These are phyloP conservation scores for Euspilapteryx auroguttella DNA, from an alignment of 2,888 invertebrate species.

Conservation along the genomic window DNA sequence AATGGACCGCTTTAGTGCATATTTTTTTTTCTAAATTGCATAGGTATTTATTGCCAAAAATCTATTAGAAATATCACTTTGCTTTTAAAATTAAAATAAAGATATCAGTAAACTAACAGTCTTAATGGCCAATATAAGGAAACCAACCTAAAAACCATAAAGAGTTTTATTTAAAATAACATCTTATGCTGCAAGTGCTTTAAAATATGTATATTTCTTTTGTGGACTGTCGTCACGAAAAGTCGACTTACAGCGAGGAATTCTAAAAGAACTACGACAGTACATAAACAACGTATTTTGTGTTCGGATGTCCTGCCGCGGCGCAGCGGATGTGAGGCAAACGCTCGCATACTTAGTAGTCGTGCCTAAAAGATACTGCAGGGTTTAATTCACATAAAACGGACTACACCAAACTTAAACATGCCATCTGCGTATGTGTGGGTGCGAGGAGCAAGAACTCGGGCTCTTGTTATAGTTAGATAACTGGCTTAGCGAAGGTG, in stretches of 20 bases:
- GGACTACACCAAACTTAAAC: conserved; percentile 54
- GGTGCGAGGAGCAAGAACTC: too few species aligned
- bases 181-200: conserved; percentile 16
- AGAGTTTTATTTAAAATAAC: background rate
- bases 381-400: conserved; percentile 49
- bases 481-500: too few species aligned
- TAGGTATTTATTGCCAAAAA: too few species aligned
- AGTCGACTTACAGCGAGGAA: conserved; percentile 44
- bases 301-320: conserved; percentile 54
- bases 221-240: conserved; percentile 37
- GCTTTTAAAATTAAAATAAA: too few species aligned
- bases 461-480: too few species aligned
- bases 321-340: conserved; percentile 56
- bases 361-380: conserved; percentile 59
- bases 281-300: conserved; percentile 54
- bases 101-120: too few species aligned
- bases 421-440: conserved; percentile 49
- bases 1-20: too few species aligned
- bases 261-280: conserved; percentile 40
- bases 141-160: too few species aligned
- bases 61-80: too few species aligned
- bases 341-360: conserved; percentile 59
- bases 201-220: conserved; percentile 35
- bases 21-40: too few species aligned
- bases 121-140: too few species aligned